phyloP scores from a whole-genome alignment of 2,888 invertebrate species.

The Autographa gamma region DNA sequence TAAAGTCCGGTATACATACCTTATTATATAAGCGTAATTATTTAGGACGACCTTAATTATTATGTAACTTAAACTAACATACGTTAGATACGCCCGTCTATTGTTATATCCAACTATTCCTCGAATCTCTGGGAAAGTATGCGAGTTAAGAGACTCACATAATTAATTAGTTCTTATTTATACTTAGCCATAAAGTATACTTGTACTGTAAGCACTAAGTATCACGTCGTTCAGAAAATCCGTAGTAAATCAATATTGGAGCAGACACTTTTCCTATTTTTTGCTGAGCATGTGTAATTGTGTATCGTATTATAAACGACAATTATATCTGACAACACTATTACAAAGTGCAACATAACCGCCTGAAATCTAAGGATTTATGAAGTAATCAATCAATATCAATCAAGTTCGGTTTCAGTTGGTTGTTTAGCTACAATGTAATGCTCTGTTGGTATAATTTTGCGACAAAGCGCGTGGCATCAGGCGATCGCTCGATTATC shows the following conservation, averaged over 20 bases:
- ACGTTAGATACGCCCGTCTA: neutral
- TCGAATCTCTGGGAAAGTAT: neutral
- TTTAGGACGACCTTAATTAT: neutral
- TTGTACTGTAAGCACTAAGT: no score
- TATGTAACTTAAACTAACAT: neutral
- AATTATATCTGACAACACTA: neutral
- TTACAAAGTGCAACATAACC: neutral
- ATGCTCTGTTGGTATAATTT: neutral
- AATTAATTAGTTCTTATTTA: no score
- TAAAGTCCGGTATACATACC: no score
- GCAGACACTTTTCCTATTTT: neutral
- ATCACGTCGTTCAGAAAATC: neutral
- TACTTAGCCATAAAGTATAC: no score
- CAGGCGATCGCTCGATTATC: conserved; percentile 40
- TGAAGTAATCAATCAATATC: conserved; percentile 27
- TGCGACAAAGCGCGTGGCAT: conserved; percentile 32
- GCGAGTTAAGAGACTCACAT: neutral
- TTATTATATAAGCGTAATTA: neutral
- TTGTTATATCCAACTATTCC: neutral
- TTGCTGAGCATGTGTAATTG: neutral
- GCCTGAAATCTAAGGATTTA: conserved; percentile 22
- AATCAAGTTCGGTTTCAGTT: conserved; percentile 50
- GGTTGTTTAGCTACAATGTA: conserved; percentile 8
- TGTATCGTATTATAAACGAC: neutral
- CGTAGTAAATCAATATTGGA: neutral